These are phyloP conservation scores for Mongoloraphidia duomilia DNA, from an alignment of 2,888 invertebrate species.

Conservation along the genomic window DNA sequence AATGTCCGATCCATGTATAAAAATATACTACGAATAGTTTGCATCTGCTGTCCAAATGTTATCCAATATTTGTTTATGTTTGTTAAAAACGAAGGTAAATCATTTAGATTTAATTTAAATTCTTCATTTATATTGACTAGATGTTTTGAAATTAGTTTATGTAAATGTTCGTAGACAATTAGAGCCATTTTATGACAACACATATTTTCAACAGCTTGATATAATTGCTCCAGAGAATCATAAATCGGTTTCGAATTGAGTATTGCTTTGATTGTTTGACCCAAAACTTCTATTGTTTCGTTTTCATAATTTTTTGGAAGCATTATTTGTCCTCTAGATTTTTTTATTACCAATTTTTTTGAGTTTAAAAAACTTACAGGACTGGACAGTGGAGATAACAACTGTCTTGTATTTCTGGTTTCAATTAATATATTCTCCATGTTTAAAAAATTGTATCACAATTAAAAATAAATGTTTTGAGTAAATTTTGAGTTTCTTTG, in stretches of 20 bases:
- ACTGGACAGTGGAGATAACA: no score
- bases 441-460: no score
- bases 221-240: slow-evolving; percentile 80
- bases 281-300: no score
- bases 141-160: slow-evolving; percentile 66
- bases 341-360: no score
- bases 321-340: no score
- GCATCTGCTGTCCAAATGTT: slow-evolving; percentile 87
- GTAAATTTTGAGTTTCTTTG: no score
- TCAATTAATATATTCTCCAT: no score
- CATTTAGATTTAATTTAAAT: slow-evolving; percentile 71
- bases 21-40: slow-evolving; percentile 94
- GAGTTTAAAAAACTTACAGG: no score
- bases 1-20: slow-evolving; percentile 89
- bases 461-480: no score
- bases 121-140: slow-evolving; percentile 74
- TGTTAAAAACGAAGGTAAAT: slow-evolving; percentile 74
- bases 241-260: slow-evolving; percentile 75
- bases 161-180: slow-evolving; percentile 70
- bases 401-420: no score
- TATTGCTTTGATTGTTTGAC: slow-evolving; percentile 41
- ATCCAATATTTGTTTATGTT: slow-evolving; percentile 86
- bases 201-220: slow-evolving; percentile 91
- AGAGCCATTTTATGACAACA: slow-evolving; percentile 88
- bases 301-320: no score